Base-by-base conservation (phyloP, 2,113 vertebrate species). In the Girardinichthys multiradiatus region DNA sequence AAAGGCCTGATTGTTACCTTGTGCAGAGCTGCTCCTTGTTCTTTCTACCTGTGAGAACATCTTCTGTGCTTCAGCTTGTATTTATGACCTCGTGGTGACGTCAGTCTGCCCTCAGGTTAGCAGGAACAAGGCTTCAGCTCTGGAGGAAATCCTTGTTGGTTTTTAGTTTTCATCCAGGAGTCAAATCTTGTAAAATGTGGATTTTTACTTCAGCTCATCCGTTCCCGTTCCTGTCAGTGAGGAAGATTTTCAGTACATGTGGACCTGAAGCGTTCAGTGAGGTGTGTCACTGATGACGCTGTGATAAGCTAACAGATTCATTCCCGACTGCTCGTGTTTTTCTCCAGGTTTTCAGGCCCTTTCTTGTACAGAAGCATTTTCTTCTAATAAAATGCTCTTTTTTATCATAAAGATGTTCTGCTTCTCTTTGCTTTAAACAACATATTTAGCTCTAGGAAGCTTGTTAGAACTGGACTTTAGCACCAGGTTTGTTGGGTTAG, bases 361-460 rank as follows among this genome's bases (percentile, higher is more conserved):
- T 45, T 85, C 81, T 42, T 79, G 93, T 94, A 93, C 88, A 94
- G 93, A 91, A 87, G 91, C 92, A 92, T 94, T 94, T 94, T 93
- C 86, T 94, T 94, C 81, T 84, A 93, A 90, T 94, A 94, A 95
- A 94, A 92, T 93, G 91, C 88, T 90, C 60, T 8, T 88, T 93
- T 94, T 93, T 87, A 70, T 68, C 8, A 87, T 73, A 84, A 17
- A 64, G 21, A 60, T 58, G 28, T 19, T 9, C 28, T 61, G 19
- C 39, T 66, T 63, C n/a, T 64, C 58, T 45, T 30, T 33, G 4
- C 33, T 72, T 13, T 64, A 60, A 70, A 39, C n/a, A 70, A 70
- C 54, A 17, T 69, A 7, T 35, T 4, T 7, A 35, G 4, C 5
- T 35, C 10, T 35, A 35, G 35, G 35, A 35, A 35, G 6, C 35